Conservation (phyloP, 2,797 vertebrate species). For the Benthosema pterotum region DNA sequence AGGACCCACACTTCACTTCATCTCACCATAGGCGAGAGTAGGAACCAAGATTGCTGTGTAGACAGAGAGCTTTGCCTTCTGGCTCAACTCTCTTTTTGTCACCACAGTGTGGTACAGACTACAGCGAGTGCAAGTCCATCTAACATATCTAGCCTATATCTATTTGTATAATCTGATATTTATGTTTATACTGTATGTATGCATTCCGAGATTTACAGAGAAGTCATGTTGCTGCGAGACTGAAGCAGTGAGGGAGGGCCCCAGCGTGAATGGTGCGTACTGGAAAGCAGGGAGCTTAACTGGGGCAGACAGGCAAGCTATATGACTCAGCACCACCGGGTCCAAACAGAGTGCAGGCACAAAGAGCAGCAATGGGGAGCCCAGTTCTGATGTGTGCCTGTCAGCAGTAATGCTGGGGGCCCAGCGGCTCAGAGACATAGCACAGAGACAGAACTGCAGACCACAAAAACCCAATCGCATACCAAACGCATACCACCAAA, state of each 20-base stretch:
- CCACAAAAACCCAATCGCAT: slow-evolving; percentile 26
- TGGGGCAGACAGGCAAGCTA: slow-evolving; percentile 29
- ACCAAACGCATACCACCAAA: slow-evolving; percentile 7
- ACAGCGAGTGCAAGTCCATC: background rate
- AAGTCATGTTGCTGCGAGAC: slow-evolving; percentile 6
- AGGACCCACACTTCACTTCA: too few species aligned
- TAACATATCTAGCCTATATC: background rate
- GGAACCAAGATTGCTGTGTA: too few species aligned
- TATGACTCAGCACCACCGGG: slow-evolving; percentile 66
- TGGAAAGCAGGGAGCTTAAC: slow-evolving; percentile 55
- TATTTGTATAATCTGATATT: background rate
- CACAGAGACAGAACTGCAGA: slow-evolving; percentile 33
- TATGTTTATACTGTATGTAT: background rate
- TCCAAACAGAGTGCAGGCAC: slow-evolving; percentile 61
- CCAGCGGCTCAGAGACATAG: slow-evolving; percentile 19
- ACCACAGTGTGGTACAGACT: too few species aligned
- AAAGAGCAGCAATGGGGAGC: slow-evolving; percentile 52
- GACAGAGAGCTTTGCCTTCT: too few species aligned
- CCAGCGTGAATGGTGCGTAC: slow-evolving; percentile 9
- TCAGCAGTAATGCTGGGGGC: slow-evolving; percentile 69
- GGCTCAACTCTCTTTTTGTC: too few species aligned
- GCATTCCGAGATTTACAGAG: slow-evolving; percentile 2
- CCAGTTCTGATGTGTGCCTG: slow-evolving; percentile 61
- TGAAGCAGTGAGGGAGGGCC: slow-evolving; percentile 16
- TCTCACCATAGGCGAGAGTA: too few species aligned